Evolutionary conservation across 2,797 vertebrate genomes (phyloP).

Genomic region (Champsocephalus esox): DNA sequence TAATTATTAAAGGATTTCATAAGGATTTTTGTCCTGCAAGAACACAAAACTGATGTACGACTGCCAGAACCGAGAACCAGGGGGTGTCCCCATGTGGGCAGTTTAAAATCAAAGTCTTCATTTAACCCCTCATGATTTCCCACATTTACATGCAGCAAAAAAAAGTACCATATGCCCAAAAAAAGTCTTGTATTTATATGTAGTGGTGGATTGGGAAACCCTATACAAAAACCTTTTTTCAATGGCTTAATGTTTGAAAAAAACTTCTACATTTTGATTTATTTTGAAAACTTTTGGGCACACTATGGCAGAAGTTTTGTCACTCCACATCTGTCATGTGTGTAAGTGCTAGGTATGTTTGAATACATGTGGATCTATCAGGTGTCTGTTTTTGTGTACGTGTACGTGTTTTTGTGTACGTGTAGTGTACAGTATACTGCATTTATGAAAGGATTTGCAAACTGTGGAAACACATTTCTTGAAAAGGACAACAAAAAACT

Average conservation of each 20-base stretch:
- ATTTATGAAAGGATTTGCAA: no score
- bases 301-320: no score
- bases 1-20: slow-evolving; percentile 9
- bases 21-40: slow-evolving; percentile 5
- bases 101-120: slow-evolving; percentile 21
- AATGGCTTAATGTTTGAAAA: not conserved
- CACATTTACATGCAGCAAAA: slow-evolving; percentile 3
- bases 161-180: not conserved
- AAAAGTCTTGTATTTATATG: not conserved
- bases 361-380: no score
- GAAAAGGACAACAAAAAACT: no score
- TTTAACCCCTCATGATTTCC: not conserved
- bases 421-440: no score
- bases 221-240: no score
- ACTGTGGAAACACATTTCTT: no score
- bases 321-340: no score
- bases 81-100: not conserved
- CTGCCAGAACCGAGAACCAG: slow-evolving; percentile 6
- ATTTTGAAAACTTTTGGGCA: not conserved
- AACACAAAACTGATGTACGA: slow-evolving; percentile 14
- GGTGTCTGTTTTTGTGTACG: no score
- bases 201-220: not conserved
- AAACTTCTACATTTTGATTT: not conserved
- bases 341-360: no score
- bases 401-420: no score